Base-by-base conservation (phyloP, 2,888 invertebrate species). In the Drosophila formosana region DNA sequence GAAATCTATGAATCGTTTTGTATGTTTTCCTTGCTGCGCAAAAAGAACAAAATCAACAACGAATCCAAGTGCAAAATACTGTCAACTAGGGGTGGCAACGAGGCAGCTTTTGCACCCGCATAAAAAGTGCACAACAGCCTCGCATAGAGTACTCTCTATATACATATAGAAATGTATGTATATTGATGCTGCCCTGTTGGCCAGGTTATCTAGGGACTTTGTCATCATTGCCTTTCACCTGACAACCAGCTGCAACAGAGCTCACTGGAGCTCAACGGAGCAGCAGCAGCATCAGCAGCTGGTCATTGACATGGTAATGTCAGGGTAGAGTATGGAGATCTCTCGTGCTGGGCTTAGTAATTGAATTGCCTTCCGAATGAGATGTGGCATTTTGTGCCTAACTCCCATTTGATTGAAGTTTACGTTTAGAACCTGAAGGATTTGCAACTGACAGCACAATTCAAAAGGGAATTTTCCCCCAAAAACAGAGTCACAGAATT, bases 1-100 rank as follows among this genome's bases (percentile, higher is more conserved):
- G 74, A 82, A 88, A 80, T 88, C 87, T 87, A 83, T 87, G 84
- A 79, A 82, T 81, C 82, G 79, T 77, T 87, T 79, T 79, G 56
- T 78, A 61, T 82, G 76, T 67, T 70, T 63, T 67, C 58, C 67
- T 55, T 57, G 58, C 39, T 55, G 55, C 39, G 18, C 39, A 34
- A 50, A 53, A 61, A 41, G 11, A 57, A 18, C 23, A 43, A 53
- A 43, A 63, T 52, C 43, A 65, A 57, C 11, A 53, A 50, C 45
- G 63, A 60, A 55, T 46, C 55, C 79, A 84, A 83, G 83, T 83
- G 83, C 85, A 83, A 83, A 83, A 83, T 87, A 84, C 82, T 83
- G 84, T 83, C 82, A 87, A 69, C 68, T 34, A 46, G 18, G 46
- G 18, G 9, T 7, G 13, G 13, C 18, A 34, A 5, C 43, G 51